Evolutionary conservation across 2,888 invertebrate genomes (phyloP).

Genomic region (Ferrisia virgata): DNA sequence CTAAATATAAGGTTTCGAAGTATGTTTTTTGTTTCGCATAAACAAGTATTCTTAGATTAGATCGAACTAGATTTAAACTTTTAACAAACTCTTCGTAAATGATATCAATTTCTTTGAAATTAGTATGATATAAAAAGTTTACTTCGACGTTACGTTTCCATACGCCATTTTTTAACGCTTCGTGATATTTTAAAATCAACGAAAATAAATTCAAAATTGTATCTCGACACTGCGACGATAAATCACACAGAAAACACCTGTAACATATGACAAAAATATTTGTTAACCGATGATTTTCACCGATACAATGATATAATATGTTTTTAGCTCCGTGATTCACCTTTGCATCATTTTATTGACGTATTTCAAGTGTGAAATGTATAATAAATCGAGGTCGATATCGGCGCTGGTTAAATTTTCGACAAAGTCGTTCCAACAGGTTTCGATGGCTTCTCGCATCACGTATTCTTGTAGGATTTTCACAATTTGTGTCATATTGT

Average conservation of each 20-base stretch:
- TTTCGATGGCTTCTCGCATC: slow-evolving; percentile 35
- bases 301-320: neutral
- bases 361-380: slow-evolving; percentile 39
- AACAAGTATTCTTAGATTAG: neutral
- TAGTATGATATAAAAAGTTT: slow-evolving; percentile 41
- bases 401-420: neutral
- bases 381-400: slow-evolving; percentile 22
- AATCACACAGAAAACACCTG: slow-evolving; percentile 41
- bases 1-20: slow-evolving; percentile 37
- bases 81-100: slow-evolving; percentile 14
- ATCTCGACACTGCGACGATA: slow-evolving; percentile 12
- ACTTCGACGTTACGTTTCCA: slow-evolving; percentile 32
- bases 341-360: slow-evolving; percentile 34
- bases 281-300: neutral
- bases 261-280: neutral
- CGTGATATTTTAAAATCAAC: slow-evolving; percentile 29
- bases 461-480: slow-evolving; percentile 28
- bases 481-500: slow-evolving; percentile 38
- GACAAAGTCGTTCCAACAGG: slow-evolving; percentile 40
- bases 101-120: slow-evolving; percentile 23
- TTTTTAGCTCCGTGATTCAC: neutral
- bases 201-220: slow-evolving; percentile 2
- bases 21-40: slow-evolving; percentile 17
- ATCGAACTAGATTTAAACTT: neutral
- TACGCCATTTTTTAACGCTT: slow-evolving; percentile 5